Evolutionary conservation across 2,113 vertebrate genomes (phyloP).

Genomic region (Callithrix jacchus): DNA sequence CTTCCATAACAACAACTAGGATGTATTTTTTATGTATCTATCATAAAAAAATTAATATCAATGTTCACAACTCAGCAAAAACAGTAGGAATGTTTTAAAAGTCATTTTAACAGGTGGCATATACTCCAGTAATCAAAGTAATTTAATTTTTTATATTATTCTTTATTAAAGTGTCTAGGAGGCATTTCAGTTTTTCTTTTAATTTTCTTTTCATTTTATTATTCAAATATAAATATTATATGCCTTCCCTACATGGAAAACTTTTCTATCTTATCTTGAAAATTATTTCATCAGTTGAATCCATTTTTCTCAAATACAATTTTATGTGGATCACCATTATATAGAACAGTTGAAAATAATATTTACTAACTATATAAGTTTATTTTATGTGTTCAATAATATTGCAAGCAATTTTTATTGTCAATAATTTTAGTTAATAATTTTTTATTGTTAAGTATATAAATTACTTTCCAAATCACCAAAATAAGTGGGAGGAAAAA

Average conservation of each 20-base stretch:
- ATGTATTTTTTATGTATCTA: not conserved
- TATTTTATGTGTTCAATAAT: not conserved
- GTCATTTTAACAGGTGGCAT: not conserved
- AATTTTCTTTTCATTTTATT: constrained; percentile 4
- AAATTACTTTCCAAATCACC: not conserved
- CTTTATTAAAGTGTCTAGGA: not conserved
- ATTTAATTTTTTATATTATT: not conserved
- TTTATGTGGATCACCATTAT: not conserved
- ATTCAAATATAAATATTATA: not conserved
- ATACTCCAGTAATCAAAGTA: not conserved
- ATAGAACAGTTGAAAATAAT: not conserved
- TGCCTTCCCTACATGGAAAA: not conserved
- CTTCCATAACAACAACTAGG: not conserved
- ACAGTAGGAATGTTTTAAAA: not conserved
- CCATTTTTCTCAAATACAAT: not conserved
- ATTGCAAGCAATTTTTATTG: not conserved
- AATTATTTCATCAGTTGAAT: not conserved
- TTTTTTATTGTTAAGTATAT: not conserved
- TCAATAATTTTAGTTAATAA: not conserved
- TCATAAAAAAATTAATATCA: not conserved
- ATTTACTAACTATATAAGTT: not conserved
- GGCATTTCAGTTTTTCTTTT: not conserved
- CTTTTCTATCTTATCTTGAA: not conserved
- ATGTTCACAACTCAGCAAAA: not conserved
- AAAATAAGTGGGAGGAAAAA: not conserved